These are phyloP conservation scores for Chaetogeoica ovagalla DNA, from an alignment of 2,888 invertebrate genomes.

Conservation along the genomic window DNA sequence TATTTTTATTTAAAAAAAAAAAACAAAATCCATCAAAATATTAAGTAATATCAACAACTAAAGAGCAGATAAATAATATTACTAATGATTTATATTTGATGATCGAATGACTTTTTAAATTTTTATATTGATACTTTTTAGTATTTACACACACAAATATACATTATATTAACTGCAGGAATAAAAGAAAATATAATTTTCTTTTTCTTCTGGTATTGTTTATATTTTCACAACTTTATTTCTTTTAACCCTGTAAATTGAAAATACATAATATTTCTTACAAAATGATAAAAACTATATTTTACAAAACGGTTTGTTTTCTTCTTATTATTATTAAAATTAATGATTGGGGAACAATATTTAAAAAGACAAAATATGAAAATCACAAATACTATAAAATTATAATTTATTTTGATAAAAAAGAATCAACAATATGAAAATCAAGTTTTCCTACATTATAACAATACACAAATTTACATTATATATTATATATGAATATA, in stretches of 20 bases:
- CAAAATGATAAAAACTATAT: background rate
- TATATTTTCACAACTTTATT: background rate
- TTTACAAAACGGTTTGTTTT: background rate
- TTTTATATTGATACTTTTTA: background rate
- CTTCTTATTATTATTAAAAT: background rate
- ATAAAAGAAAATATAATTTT: background rate
- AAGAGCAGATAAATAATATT: background rate
- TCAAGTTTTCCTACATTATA: constrained; percentile 1
- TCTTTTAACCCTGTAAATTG: constrained; percentile 30
- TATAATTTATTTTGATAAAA: constrained; percentile 48
- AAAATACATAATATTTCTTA: constrained; percentile 1
- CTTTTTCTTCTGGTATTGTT: background rate
- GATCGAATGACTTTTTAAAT: background rate
- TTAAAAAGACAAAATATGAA: background rate
- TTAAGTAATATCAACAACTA: background rate
- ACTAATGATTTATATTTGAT: background rate
- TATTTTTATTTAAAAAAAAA: constrained; percentile 24
- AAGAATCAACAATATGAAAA: constrained; percentile 43
- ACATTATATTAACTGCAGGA: background rate
- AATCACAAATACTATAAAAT: constrained; percentile 31
- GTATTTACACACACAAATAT: background rate
- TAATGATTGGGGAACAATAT: background rate
- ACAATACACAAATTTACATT: constrained; percentile 13
- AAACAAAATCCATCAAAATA: background rate
- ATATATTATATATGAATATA: constrained; percentile 8